phyloP scores from a whole-genome alignment of 1,140 invertebrate genomes.

The Coptotermes formosanus region DNA sequence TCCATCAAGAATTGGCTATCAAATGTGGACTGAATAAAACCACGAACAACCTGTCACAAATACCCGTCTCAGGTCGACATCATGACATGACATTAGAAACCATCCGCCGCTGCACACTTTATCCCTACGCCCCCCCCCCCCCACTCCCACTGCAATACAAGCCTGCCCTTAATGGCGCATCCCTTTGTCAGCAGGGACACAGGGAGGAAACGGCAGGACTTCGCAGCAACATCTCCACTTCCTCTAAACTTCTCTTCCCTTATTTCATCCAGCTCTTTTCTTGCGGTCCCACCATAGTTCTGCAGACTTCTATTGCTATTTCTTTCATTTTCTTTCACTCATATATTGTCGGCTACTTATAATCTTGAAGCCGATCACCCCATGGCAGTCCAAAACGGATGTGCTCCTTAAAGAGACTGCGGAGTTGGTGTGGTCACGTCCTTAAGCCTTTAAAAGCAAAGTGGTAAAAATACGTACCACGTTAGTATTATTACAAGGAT shows the following conservation, averaged over 20 bases:
- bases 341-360: background rate
- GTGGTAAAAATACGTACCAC: too few species aligned
- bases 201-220: too few species aligned
- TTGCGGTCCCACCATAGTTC: background rate
- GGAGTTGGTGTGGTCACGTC: too few species aligned
- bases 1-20: too few species aligned
- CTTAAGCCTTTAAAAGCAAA: too few species aligned
- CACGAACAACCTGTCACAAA: too few species aligned
- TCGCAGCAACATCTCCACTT: background rate
- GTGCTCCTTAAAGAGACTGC: background rate
- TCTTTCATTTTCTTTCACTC: background rate
- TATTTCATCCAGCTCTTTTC: background rate
- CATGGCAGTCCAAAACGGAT: background rate
- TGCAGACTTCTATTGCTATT: background rate
- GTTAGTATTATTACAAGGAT: too few species aligned
- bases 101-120: background rate
- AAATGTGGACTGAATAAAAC: too few species aligned
- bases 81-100: background rate
- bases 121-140: background rate
- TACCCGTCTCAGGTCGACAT: too few species aligned
- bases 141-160: background rate
- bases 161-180: background rate
- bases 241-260: background rate
- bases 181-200: background rate
- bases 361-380: background rate